These are phyloP conservation scores for Drepanosiphum platanoidis DNA, from an alignment of 2,888 invertebrate genomes.

Conservation along the genomic window DNA sequence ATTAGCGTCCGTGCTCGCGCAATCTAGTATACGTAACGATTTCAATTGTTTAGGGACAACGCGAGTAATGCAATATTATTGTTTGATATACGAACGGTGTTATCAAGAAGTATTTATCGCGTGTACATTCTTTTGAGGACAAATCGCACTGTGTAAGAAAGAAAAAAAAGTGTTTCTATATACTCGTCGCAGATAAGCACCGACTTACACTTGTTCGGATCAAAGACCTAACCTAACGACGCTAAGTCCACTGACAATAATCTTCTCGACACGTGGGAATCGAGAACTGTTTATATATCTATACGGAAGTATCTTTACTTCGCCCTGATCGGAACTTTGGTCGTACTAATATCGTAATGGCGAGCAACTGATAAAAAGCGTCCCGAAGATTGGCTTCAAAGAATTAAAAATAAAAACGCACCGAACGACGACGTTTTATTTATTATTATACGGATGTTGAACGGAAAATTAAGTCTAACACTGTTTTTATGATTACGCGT, in stretches of 20 bases:
- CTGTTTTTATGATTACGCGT: too few relatives aligned
- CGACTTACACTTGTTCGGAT: not conserved
- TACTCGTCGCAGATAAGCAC: not conserved
- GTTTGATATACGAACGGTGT: not conserved
- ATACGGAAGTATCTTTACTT: not conserved
- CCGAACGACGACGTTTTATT: too few relatives aligned
- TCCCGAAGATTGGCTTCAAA: too few relatives aligned
- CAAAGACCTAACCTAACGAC: not conserved
- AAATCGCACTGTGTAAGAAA: not conserved
- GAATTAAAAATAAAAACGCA: too few relatives aligned
- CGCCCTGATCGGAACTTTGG: not conserved
- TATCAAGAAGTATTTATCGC: not conserved
- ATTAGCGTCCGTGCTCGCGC: not conserved
- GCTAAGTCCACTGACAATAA: not conserved
- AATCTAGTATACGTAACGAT: constrained; percentile 2
- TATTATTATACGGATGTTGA: too few relatives aligned
- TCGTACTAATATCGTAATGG: not conserved
- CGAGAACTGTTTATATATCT: not conserved
- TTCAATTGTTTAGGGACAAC: not conserved
- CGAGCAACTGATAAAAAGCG: not conserved
- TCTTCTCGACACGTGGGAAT: not conserved
- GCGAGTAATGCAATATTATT: not conserved
- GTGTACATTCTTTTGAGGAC: not conserved
- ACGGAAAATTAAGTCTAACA: too few relatives aligned
- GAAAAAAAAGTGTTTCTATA: not conserved